phyloP scores from a whole-genome alignment of 2,888 invertebrate genomes.

The Ecdyonurus torrentis region DNA sequence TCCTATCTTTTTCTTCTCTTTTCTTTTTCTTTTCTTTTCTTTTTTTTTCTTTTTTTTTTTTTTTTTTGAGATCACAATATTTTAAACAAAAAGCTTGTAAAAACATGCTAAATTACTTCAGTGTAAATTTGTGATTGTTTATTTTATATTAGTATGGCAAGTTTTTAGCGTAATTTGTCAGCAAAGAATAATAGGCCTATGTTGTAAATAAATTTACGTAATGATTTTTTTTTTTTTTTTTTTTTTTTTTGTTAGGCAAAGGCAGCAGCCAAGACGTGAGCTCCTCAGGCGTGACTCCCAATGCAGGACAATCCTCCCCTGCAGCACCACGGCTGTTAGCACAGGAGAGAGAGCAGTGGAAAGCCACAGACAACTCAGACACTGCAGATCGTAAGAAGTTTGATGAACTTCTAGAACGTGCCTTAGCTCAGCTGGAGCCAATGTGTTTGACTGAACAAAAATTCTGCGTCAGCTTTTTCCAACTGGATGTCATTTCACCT shows the following conservation, averaged over 20 bases:
- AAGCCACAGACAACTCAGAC: background rate
- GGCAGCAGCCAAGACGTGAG: constrained; percentile 26
- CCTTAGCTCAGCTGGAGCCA: constrained; percentile 75
- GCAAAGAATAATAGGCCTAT: too few species aligned
- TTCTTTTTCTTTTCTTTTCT: background rate
- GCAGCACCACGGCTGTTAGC: constrained; percentile 26
- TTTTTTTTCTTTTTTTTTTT: background rate
- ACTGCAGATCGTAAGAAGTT: constrained; percentile 25
- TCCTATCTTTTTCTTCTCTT: background rate
- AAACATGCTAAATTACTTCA: too few species aligned
- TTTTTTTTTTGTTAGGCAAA: constrained; percentile 20
- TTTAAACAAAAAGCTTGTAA: too few species aligned
- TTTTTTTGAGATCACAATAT: too few species aligned
- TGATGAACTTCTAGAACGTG: constrained; percentile 62
- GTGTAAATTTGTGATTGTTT: too few species aligned
- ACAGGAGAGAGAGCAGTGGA: constrained; percentile 43
- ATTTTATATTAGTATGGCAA: too few species aligned
- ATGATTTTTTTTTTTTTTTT: background rate
- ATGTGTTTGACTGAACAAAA: constrained; percentile 89
- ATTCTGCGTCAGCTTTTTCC: constrained; percentile 86
- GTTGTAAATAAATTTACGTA: too few species aligned
- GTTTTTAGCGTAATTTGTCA: too few species aligned
- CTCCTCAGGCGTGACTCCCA: constrained; percentile 10
- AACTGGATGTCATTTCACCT: constrained; percentile 42
- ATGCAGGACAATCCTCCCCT: constrained; percentile 8